Base-by-base conservation (phyloP, 2,888 invertebrate genomes). In the Drosophila stalkeri region DNA sequence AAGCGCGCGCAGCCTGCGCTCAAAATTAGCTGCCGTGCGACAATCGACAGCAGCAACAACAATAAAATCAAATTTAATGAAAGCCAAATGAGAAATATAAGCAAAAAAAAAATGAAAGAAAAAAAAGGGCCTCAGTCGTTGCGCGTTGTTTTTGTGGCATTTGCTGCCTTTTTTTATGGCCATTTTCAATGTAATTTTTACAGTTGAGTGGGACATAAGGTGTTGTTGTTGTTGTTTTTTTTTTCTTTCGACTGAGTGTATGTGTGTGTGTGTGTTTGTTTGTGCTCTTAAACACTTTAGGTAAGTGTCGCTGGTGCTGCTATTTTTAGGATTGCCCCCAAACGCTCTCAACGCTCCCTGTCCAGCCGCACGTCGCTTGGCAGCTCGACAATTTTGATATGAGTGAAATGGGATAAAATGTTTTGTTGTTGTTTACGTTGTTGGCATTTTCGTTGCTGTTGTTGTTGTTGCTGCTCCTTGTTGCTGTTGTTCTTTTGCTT, bases 121-220 rank as follows among this genome's bases (percentile, higher is more conserved):
- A 70, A 77, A 77, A 55, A 37, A 37, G 81, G 72, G 76, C 72
- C 68, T 33, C 20, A 44, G 62, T 54, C 35, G 57, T 20, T 31
- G 47, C 54, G 60, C 46, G 46, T 55, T 75, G 60, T 62, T 72
- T 72, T 66, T 72, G 68, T 69, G 71, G 68, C 72, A 75, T 73
- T 72, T 70, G 37, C 67, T 70, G 72, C 63, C 71, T 66, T 37
- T 52, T 52, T 88, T 86, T 84, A 84, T 79, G 85, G 71, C 79
- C 79, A 78, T 85, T 84, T 84, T 76, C 81, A 82, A 82, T 82
- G 84, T 84, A 82, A 87, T 87, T 84, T 86, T 84, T 84, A 82
- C 78, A 81, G 89, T 75, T 82, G 82, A 75, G 72, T 78, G 75
- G 81, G 81, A 69, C 72, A 85, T 51, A 84, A 87, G 87, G 81